Conservation (phyloP, 2,797 vertebrate species). For the Arctocebus calabarensis region DNA sequence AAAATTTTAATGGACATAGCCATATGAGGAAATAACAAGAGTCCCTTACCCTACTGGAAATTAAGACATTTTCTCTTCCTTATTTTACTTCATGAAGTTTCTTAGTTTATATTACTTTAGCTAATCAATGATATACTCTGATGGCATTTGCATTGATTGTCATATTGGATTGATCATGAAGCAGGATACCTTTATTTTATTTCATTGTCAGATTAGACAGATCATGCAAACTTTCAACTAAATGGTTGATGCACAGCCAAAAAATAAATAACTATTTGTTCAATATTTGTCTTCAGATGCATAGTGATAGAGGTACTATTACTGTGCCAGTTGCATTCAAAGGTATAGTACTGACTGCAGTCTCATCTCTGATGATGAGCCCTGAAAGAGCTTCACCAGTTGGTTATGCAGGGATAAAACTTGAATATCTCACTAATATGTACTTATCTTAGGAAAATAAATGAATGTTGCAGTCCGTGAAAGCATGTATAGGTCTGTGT, state of each 20-base stretch:
- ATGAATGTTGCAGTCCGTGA: background rate
- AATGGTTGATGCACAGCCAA: background rate
- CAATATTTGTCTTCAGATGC: slow-evolving; percentile 12
- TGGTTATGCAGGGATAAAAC: background rate
- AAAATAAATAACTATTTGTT: slow-evolving; percentile 1
- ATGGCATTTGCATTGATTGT: background rate
- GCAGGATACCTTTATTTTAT: background rate
- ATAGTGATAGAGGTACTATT: background rate
- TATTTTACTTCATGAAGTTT: slow-evolving; percentile 20
- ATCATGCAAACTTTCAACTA: slow-evolving; percentile 5
- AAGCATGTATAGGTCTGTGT: background rate
- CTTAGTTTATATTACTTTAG: background rate
- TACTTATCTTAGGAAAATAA: background rate
- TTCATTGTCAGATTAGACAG: slow-evolving; percentile 11
- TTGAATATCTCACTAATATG: background rate
- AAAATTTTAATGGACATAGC: background rate
- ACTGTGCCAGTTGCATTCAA: background rate
- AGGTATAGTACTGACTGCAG: background rate
- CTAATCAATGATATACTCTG: background rate
- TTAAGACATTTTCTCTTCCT: background rate
- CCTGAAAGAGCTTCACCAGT: background rate
- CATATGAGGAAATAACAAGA: background rate
- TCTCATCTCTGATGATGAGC: background rate
- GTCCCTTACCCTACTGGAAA: background rate
- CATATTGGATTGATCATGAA: background rate